Base-by-base conservation (phyloP, 2,888 invertebrate genomes). In the Plagiodera versicolora region DNA sequence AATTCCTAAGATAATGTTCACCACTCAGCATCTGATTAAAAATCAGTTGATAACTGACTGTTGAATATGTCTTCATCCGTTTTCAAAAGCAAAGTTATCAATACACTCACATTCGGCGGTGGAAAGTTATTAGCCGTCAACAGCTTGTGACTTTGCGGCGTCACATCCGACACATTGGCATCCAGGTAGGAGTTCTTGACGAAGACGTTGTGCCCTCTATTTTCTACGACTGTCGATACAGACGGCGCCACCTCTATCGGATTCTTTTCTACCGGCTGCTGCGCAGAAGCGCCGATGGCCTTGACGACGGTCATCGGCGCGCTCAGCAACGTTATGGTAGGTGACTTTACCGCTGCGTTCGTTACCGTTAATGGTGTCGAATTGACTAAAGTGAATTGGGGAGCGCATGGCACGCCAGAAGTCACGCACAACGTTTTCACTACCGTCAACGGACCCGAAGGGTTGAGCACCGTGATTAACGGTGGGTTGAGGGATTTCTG, bases 401-500 rank as follows among this genome's bases (percentile, higher is more conserved):
- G 73, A 16, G 75, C 68, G 55, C 75, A 73, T 5, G 75, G 69
- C n/a, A 73, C 74, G 19, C 72, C 74, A 6, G 77, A 75, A 47
- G 77, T 75, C 32, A 78, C 77, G 64, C 78, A 76, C 28, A 79
- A 68, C 24, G 77, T 76, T 67, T 80, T 80, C 57, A 80, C 76
- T 49, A 80, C 78, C 1, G 79, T 78, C 49, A 80, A 72, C 10
- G 80, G 80, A 28, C 77, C 77, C 49, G 78, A 72, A 17, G 77
- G 70, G 61, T 80, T 80, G 47, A 80, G 69, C 61, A 80, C 79
- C 14, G 80, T 80, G 58, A 80, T 80, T 24, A 80, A 67, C 10
- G 80, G 78, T 45, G 76, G 74, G 54, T 74, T 77, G 24, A 72
- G 69, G 19, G 74, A 73, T 64, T 75, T 75, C 55, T 75, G 75